Evolutionary conservation across 1,140 invertebrate genomes (phyloP).

Genomic region (Plutomurus gul): DNA sequence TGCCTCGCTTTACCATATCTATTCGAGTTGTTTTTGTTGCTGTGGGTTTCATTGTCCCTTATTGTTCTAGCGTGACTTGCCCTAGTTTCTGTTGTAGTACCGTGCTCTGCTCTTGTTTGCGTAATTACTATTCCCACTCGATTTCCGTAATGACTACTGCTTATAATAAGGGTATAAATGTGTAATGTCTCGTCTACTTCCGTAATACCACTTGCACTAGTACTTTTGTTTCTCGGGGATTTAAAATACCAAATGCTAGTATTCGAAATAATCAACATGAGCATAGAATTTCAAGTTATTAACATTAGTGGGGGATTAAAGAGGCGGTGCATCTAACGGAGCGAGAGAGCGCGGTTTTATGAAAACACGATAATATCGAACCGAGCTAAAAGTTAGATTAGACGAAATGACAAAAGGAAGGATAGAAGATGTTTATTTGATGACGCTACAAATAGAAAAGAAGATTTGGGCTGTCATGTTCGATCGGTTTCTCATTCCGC

Average conservation of each 20-base stretch:
- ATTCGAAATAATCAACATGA: too few species aligned
- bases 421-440: constrained; percentile 6
- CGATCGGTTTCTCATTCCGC: neutral
- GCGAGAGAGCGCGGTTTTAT: neutral
- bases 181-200: too few species aligned
- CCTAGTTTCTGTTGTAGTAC: constrained; percentile 9
- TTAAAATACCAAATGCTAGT: too few species aligned
- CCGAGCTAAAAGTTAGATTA: neutral
- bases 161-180: neutral
- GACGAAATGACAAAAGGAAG: neutral
- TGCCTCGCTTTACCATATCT: neutral
- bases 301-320: neutral
- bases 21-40: neutral
- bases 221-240: too few species aligned
- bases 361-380: too few species aligned
- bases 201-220: too few species aligned
- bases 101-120: too few species aligned
- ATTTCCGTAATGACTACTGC: neutral
- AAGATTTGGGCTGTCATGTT: constrained; percentile 9
- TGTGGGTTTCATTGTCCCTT: neutral
- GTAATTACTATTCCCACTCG: constrained; percentile 1
- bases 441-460: neutral
- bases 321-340: neutral
- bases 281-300: too few species aligned
- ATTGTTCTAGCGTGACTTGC: neutral